Evolutionary conservation across 2,888 invertebrate species (phyloP).

Genomic region (Julus scandinavius): DNA sequence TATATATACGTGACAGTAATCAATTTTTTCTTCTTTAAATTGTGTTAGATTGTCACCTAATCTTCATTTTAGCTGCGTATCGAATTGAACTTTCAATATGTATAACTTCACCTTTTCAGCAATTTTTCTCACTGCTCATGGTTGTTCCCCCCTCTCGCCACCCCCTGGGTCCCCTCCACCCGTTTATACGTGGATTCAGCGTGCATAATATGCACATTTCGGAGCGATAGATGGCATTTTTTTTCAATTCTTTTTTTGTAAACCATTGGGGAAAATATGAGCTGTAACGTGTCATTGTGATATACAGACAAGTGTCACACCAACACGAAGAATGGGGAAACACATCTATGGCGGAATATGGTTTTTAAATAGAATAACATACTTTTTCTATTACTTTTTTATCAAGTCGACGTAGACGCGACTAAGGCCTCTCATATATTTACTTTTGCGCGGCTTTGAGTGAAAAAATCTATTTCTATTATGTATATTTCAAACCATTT

Average conservation of each 20-base stretch:
- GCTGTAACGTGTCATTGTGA: constrained; percentile 54
- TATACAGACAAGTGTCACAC: constrained; percentile 51
- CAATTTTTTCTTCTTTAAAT: constrained; percentile 50
- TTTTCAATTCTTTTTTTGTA: constrained; percentile 47
- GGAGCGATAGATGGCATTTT: constrained; percentile 49
- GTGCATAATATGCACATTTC: constrained; percentile 47
- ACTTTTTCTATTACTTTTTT: constrained; percentile 51
- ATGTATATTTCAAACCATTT: constrained; percentile 46
- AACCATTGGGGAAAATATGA: constrained; percentile 53
- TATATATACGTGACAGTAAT: constrained; percentile 48
- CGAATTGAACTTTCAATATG: constrained; percentile 52
- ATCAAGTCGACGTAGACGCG: constrained; percentile 31
- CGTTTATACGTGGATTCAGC: constrained; percentile 46
- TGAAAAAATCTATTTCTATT: constrained; percentile 40
- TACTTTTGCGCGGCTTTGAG: constrained; percentile 46
- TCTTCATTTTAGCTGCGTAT: constrained; percentile 53
- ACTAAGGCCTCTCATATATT: constrained; percentile 19
- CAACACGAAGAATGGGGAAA: constrained; percentile 35
- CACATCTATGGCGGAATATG: constrained; percentile 17
- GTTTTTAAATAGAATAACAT: constrained; percentile 48
- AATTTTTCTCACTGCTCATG: neutral
- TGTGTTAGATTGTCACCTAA: constrained; percentile 53
- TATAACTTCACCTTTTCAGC: constrained; percentile 40
- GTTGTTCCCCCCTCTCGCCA: neutral
- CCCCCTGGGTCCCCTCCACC: neutral